Percentiles rank a stretch among this genome's conserved stretches.
Conservation (phyloP, 92 coral and sea anemone genomes). For the Phenganax subtilis region DNA sequence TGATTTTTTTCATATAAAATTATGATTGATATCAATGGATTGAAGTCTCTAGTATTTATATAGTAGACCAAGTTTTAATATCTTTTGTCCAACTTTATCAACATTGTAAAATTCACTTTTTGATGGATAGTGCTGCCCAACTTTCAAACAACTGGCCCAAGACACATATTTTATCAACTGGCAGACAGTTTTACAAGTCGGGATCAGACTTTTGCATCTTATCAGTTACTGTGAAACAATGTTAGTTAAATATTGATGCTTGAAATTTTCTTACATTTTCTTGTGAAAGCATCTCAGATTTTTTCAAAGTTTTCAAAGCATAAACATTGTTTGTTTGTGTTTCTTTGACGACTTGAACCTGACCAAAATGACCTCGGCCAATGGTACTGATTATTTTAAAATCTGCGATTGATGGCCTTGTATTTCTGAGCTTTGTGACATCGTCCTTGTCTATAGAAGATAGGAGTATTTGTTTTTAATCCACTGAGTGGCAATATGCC, state of each 20-base stretch:
- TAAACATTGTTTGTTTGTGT: slow-evolving; percentile 78
- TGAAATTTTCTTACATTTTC: slow-evolving; percentile 75
- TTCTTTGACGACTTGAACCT: slow-evolving; percentile 98
- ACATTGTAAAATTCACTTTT: too few species aligned
- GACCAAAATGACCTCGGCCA: slow-evolving; percentile 99
- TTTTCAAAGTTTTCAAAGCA: slow-evolving; percentile 94
- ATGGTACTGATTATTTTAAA: slow-evolving; percentile 78
- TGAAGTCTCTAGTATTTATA: too few species aligned
- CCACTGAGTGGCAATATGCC: too few species aligned
- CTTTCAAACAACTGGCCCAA: too few species aligned
- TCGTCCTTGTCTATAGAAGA: slow-evolving; percentile 14
- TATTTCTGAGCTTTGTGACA: slow-evolving; percentile 16
- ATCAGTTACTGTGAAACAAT: background rate
- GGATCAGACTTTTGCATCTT: too few species aligned
- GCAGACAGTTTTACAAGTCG: too few species aligned
- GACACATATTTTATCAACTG: too few species aligned
- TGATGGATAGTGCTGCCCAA: too few species aligned
- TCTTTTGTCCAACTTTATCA: too few species aligned
- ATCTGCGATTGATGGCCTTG: slow-evolving; percentile 54
- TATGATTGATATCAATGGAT: too few species aligned
- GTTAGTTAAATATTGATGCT: background rate
- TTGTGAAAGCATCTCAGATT: slow-evolving; percentile 83
- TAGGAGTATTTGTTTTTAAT: background rate
- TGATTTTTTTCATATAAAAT: too few species aligned
- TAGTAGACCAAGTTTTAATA: too few species aligned